Conservation (phyloP, 2,797 vertebrate species). For the Chloroceryle inda region DNA sequence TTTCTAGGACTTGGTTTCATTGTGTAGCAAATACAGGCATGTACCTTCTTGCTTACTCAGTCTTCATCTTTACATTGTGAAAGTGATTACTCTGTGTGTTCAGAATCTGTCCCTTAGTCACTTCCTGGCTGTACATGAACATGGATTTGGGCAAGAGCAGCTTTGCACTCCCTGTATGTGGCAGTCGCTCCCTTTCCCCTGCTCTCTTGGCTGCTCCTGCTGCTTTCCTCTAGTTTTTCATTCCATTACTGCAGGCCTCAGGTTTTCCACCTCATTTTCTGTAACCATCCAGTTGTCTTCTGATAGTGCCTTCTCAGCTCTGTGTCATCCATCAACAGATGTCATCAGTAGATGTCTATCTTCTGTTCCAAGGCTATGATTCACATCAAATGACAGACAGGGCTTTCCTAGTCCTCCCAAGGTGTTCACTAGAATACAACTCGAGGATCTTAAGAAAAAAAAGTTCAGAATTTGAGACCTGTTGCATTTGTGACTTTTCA, state of each 20-base stretch:
- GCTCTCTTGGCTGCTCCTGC: neutral
- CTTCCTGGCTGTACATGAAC: neutral
- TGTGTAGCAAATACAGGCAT: neutral
- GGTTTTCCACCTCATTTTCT: neutral
- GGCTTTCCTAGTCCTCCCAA: neutral
- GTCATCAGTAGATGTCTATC: neutral
- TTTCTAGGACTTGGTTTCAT: neutral
- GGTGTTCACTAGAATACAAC: neutral
- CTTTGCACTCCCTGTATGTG: accelerated
- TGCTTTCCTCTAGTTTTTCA: neutral
- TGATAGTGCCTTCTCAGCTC: neutral
- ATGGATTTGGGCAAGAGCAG: neutral
- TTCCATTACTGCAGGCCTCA: neutral
- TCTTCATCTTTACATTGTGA: neutral
- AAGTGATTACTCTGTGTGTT: neutral
- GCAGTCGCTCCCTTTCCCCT: neutral
- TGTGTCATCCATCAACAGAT: neutral
- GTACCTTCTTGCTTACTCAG: neutral
- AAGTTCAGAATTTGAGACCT: neutral
- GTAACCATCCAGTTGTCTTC: neutral
- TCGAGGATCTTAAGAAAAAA: neutral
- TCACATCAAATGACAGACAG: neutral
- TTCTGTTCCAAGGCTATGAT: neutral
- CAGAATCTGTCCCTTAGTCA: neutral
- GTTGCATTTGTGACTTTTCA: neutral